Conservation (phyloP, 2,797 vertebrate species). For the Rhinichthys osculus region DNA sequence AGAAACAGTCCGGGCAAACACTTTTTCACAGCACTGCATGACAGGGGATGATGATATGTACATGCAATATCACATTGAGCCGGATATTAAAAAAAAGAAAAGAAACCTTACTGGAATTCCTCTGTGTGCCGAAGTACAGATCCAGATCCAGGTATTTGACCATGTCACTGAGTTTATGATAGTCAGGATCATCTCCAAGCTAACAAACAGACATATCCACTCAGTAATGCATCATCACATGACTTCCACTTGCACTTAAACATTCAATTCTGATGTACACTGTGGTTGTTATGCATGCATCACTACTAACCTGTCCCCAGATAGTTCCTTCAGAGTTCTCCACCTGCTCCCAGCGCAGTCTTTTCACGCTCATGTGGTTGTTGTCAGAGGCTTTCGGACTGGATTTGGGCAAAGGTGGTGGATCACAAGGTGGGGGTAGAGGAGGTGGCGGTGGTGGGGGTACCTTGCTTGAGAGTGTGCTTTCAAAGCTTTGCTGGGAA, state of each 20-base stretch:
- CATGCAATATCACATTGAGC: not conserved
- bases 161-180: constrained; percentile 97
- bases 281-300: not conserved
- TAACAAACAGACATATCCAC: constrained; percentile 62
- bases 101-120: constrained; percentile 86
- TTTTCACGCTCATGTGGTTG: constrained; percentile 98
- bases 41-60: not conserved
- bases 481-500: constrained; percentile 69
- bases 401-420: constrained; percentile 80
- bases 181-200: constrained; percentile 95
- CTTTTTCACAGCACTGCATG: not conserved
- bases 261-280: not conserved
- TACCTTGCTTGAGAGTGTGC: constrained; percentile 67
- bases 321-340: constrained; percentile 98
- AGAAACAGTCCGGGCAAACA: not conserved
- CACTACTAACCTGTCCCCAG: constrained; percentile 91
- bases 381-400: constrained; percentile 83
- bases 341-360: constrained; percentile 98
- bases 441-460: constrained; percentile 78
- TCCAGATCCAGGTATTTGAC: constrained; percentile 97
- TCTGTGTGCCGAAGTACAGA: constrained; percentile 95
- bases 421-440: constrained; percentile 77
- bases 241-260: not conserved
- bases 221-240: not conserved
- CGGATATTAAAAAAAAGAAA: not conserved